A percentile compares a stretch with the other conserved stretches of the same genome.
Conservation (phyloP, 2,888 invertebrate species). For the Torymus texanus region DNA sequence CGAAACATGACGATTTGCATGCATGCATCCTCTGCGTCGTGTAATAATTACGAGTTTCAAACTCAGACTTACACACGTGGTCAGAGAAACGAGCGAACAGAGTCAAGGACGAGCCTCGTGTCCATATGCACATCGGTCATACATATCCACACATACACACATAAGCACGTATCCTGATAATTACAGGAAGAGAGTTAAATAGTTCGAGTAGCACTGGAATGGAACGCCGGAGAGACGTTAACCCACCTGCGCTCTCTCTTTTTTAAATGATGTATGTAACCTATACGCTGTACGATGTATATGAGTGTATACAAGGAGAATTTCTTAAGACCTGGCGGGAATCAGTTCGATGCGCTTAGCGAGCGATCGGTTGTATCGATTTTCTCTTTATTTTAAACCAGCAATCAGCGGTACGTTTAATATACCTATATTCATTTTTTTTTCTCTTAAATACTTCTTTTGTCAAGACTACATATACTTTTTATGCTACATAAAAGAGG, state of each 20-base stretch:
- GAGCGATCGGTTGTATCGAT: no score
- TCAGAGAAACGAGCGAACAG: constrained; percentile 22
- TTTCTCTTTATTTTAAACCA: not conserved
- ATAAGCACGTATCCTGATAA: not conserved
- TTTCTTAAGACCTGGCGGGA: constrained; percentile 6
- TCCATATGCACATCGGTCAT: no score
- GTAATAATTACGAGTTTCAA: not conserved
- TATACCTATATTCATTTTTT: constrained; percentile 10
- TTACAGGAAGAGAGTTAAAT: constrained; percentile 34
- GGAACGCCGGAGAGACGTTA: constrained; percentile 9
- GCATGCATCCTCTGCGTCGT: not conserved
- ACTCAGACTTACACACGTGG: not conserved
- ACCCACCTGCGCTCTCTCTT: constrained; percentile 8
- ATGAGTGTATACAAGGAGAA: not conserved
- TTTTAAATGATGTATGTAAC: not conserved
- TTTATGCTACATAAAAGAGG: constrained; percentile 38
- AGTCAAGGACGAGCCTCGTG: constrained; percentile 17
- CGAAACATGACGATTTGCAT: constrained; percentile 1
- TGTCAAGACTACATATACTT: constrained; percentile 6
- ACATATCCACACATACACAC: not conserved
- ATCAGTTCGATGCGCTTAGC: constrained; percentile 37
- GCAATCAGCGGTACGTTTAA: not conserved
- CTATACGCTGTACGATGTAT: constrained; percentile 19
- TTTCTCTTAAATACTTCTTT: constrained; percentile 8
- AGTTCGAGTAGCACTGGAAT: not conserved